Conservation (phyloP, 1,140 invertebrate genomes). For the Vollenhovia emeryi region DNA sequence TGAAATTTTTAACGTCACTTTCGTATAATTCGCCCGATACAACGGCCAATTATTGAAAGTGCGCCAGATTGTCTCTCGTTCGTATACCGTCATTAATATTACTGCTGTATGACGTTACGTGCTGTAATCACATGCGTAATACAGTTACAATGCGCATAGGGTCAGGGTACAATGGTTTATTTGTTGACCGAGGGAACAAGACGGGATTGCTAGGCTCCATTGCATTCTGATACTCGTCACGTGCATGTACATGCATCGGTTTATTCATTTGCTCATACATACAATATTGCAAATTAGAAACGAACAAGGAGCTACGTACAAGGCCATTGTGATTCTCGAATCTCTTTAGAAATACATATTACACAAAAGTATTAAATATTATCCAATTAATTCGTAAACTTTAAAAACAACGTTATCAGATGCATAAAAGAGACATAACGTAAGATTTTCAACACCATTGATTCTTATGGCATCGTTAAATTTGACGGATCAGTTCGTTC, state of each 20-base stretch:
- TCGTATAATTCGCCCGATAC: background rate
- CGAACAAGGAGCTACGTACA: background rate
- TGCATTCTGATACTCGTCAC: slow-evolving; percentile 37
- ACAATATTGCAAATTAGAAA: background rate
- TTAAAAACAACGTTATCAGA: background rate
- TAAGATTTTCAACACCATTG: background rate
- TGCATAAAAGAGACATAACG: background rate
- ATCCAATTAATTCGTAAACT: background rate
- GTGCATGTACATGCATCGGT: slow-evolving; percentile 8
- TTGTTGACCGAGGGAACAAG: slow-evolving; percentile 39
- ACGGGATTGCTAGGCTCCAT: slow-evolving; percentile 19
- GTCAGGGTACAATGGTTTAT: slow-evolving; percentile 33
- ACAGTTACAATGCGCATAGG: slow-evolving; percentile 4
- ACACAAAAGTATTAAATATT: background rate
- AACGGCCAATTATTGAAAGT: slow-evolving; percentile 5
- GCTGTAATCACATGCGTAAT: slow-evolving; percentile 48
- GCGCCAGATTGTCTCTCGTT: background rate
- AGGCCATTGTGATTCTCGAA: background rate
- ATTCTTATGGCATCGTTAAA: background rate
- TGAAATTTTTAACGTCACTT: background rate
- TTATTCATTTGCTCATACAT: slow-evolving; percentile 12
- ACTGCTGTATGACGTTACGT: slow-evolving; percentile 28
- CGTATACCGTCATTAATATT: slow-evolving; percentile 43
- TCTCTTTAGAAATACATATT: background rate
- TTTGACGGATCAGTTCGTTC: background rate